Conservation (phyloP, 2,113 vertebrate genomes). For the Gallinago jamesoni region DNA sequence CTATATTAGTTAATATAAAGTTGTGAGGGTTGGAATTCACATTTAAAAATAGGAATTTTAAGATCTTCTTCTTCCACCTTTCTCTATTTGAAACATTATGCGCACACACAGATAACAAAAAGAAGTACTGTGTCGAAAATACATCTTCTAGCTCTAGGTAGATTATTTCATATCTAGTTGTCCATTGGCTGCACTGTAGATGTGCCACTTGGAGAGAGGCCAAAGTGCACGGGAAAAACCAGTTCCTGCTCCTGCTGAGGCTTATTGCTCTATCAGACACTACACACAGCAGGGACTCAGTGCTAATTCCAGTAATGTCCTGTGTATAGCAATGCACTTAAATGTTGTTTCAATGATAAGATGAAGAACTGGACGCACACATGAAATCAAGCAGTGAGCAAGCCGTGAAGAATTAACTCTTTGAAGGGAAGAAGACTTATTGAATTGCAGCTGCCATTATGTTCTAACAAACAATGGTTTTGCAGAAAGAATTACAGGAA, state of each 20-base stretch:
- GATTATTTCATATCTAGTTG: neutral
- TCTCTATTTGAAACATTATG: neutral
- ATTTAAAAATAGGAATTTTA: neutral
- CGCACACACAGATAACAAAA: neutral
- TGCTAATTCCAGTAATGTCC: neutral
- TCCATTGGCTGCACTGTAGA: neutral
- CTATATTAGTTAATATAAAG: neutral
- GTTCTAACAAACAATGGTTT: neutral
- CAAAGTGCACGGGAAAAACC: conserved; percentile 17
- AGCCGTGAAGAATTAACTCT: neutral
- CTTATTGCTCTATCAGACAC: neutral
- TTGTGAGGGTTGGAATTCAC: neutral
- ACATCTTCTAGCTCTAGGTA: neutral
- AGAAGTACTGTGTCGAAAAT: neutral
- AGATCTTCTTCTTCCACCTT: neutral
- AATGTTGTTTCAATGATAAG: neutral
- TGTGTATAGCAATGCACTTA: neutral
- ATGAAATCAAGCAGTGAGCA: neutral
- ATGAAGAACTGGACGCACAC: neutral
- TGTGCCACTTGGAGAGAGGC: neutral
- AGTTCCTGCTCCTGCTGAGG: neutral
- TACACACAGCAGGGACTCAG: neutral
- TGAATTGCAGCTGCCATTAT: neutral
- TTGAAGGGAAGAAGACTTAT: neutral
- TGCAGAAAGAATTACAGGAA: neutral